A percentile compares a stretch with the other conserved stretches of the same genome.
phyloP scores from a whole-genome alignment of 2,113 vertebrate genomes.

The Ardeotis arabs region DNA sequence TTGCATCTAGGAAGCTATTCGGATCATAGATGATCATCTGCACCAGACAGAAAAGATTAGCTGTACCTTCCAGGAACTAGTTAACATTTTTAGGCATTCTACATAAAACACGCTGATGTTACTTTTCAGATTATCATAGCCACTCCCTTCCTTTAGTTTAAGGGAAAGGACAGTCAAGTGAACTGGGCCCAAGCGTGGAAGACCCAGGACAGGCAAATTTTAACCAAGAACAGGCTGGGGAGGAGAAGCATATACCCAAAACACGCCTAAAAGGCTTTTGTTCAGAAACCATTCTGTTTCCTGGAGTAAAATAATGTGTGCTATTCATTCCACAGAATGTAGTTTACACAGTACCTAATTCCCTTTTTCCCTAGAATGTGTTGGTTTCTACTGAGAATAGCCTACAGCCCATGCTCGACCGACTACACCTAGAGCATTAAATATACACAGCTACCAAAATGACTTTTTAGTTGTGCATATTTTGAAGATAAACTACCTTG shows the following conservation, averaged over 20 bases:
- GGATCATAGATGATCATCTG: neutral
- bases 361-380: neutral
- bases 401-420: neutral
- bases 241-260: neutral
- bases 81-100: neutral
- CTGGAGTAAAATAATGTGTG: neutral
- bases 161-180: neutral
- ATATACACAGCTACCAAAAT: neutral
- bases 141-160: neutral
- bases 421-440: neutral
- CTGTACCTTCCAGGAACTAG: neutral
- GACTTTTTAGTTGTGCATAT: neutral
- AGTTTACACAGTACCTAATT: neutral
- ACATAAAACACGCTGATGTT: neutral
- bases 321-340: neutral
- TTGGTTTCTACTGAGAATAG: neutral
- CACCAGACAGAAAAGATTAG: neutral
- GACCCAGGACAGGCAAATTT: neutral
- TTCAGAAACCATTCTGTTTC: neutral
- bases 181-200: neutral
- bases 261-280: neutral
- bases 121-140: neutral
- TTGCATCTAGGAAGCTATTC: neutral
- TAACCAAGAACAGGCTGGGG: neutral
- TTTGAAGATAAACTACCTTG: neutral